A percentile compares a stretch with the other conserved stretches of the same genome.
Evolutionary conservation across 2,888 invertebrate genomes (phyloP).

Genomic region (Xiphydria camelus): DNA sequence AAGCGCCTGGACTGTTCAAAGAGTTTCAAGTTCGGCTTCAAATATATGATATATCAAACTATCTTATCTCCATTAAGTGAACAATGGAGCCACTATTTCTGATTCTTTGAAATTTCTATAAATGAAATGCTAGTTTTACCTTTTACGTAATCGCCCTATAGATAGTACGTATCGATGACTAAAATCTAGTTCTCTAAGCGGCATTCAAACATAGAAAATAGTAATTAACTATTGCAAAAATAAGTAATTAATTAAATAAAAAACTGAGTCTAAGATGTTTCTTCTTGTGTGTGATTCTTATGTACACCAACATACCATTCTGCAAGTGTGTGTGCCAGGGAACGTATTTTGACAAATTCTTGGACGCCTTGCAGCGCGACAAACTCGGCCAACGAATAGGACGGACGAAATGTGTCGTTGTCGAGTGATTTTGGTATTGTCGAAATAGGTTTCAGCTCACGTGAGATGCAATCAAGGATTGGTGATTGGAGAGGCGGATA

Average conservation of each 20-base stretch:
- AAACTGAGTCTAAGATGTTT: constrained; percentile 50
- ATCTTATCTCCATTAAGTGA: no score
- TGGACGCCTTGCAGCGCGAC: no score
- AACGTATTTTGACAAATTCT: constrained; percentile 47
- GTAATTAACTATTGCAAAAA: constrained; percentile 33
- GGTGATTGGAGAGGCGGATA: no score
- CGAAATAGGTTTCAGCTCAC: constrained; percentile 46
- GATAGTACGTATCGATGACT: constrained; percentile 6
- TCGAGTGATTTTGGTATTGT: constrained; percentile 23
- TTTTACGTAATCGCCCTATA: no score
- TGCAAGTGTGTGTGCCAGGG: constrained; percentile 54
- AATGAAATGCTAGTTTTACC: constrained; percentile 7
- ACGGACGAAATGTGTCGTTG: constrained; percentile 5
- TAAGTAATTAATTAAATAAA: constrained; percentile 42
- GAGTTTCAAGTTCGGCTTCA: constrained; percentile 19
- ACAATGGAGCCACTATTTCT: no score
- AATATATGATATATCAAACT: constrained; percentile 17
- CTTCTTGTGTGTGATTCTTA: constrained; percentile 62
- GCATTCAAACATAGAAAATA: constrained; percentile 48
- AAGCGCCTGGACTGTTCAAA: constrained; percentile 22
- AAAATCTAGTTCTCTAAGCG: constrained; percentile 41
- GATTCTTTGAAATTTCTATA: no score
- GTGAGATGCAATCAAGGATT: constrained; percentile 39
- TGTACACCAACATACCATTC: constrained; percentile 75
- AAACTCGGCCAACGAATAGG: no score